Conservation (phyloP, 2,888 invertebrate species). For the Panzeria rudis region DNA sequence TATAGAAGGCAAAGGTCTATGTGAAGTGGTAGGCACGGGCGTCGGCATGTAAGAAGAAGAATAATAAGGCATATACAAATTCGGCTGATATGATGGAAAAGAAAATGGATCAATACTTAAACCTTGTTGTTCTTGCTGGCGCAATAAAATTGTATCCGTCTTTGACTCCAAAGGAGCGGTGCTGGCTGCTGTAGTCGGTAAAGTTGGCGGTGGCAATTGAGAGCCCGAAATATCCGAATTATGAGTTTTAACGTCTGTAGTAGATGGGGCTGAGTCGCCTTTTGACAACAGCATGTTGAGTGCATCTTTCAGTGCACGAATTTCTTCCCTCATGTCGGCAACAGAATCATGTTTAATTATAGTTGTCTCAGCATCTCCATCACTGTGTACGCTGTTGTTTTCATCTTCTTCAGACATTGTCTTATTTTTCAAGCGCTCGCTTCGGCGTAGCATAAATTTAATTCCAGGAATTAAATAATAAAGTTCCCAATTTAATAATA, state of each 20-base stretch:
- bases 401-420: background rate
- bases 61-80: background rate
- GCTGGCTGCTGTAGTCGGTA: background rate
- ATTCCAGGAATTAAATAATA: constrained; percentile 2
- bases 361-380: background rate
- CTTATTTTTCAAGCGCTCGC: background rate
- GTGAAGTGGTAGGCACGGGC: background rate
- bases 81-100: background rate
- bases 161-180: background rate
- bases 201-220: background rate
- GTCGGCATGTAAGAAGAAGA: background rate
- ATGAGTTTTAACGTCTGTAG: background rate
- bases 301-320: background rate
- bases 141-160: background rate
- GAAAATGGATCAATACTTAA: background rate
- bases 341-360: background rate
- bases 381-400: background rate
- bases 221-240: background rate
- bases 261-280: background rate
- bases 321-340: background rate
- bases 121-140: background rate
- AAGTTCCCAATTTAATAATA: background rate
- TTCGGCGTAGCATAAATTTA: constrained; percentile 1
- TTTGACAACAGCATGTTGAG: background rate
- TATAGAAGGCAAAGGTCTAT: background rate